Percentiles rank a stretch among this genome's conserved stretches.
These are phyloP conservation scores for Myioborus miniatus DNA, from an alignment of 2,797 vertebrate genomes.

Conservation along the genomic window DNA sequence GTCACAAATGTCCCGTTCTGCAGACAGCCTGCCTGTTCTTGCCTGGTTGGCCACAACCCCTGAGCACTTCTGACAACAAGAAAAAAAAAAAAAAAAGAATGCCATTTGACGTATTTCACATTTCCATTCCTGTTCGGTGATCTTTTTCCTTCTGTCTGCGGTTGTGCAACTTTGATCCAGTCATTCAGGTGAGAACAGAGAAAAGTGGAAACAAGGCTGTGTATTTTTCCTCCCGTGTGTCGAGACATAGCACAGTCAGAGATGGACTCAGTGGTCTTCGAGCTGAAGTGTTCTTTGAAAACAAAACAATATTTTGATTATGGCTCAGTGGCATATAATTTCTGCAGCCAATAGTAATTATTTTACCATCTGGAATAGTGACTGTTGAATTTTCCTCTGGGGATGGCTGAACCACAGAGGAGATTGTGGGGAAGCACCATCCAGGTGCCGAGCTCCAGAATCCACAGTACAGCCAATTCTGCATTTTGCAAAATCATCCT, in stretches of 20 bases:
- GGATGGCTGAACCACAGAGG: not conserved
- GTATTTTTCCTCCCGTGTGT: not conserved
- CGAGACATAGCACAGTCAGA: not conserved
- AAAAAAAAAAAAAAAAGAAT: not conserved
- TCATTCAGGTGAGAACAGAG: conserved; percentile 16
- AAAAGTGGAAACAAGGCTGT: conserved; percentile 5
- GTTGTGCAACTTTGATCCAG: conserved; percentile 32
- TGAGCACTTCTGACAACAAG: not conserved
- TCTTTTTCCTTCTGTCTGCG: conserved; percentile 44
- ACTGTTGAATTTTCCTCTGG: not conserved
- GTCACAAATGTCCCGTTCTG: conserved; percentile 19
- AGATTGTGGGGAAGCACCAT: not conserved
- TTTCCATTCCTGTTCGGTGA: conserved; percentile 46
- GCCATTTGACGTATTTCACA: conserved; percentile 11
- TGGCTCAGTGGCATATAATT: not conserved
- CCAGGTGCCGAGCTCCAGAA: not conserved
- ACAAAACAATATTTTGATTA: not conserved
- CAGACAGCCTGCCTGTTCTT: conserved; percentile 1
- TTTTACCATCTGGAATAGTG: not conserved
- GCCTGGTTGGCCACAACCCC: not conserved
- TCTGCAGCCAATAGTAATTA: not conserved
- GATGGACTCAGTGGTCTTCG: not conserved
- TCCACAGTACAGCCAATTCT: accelerated
- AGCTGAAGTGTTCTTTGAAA: not conserved
- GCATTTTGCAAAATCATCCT: not conserved